Conservation (phyloP, 2,797 vertebrate species). For the Lutra lutra region DNA sequence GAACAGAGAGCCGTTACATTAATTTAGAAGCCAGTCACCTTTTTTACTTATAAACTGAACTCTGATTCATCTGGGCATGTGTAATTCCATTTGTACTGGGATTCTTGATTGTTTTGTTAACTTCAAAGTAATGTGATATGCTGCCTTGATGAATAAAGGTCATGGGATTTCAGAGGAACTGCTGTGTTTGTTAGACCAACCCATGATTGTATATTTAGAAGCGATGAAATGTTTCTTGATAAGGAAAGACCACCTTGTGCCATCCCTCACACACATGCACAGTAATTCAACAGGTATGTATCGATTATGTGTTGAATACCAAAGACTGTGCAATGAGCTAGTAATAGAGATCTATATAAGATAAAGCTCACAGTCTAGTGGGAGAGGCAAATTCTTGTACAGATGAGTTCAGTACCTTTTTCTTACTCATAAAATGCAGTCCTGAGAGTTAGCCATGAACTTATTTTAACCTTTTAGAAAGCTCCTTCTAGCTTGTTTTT, state of each 20-base stretch:
- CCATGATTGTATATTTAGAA: neutral
- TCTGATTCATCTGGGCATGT: neutral
- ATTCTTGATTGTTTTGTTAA: conserved; percentile 1
- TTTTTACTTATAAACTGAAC: conserved; percentile 7
- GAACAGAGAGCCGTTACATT: neutral
- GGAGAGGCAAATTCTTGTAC: neutral
- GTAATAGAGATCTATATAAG: neutral
- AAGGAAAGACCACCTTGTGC: neutral
- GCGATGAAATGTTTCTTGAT: neutral
- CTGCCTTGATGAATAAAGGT: neutral
- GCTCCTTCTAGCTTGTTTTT: neutral
- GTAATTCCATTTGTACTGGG: neutral
- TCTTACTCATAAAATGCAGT: conserved; percentile 34
- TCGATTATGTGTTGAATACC: neutral
- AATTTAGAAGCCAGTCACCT: neutral
- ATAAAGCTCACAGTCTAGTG: neutral
- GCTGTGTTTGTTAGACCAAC: neutral
- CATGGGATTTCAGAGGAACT: neutral
- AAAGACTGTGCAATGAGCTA: neutral
- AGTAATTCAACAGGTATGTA: neutral
- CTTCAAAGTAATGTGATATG: neutral
- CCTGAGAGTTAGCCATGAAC: neutral
- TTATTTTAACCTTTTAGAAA: conserved; percentile 55
- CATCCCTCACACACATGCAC: neutral
- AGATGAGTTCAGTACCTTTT: conserved; percentile 36